Evolutionary conservation across 1,140 invertebrate genomes (phyloP), one percentile per base, ranked within the genome.

Genomic region (Kradibia gibbosae): DNA sequence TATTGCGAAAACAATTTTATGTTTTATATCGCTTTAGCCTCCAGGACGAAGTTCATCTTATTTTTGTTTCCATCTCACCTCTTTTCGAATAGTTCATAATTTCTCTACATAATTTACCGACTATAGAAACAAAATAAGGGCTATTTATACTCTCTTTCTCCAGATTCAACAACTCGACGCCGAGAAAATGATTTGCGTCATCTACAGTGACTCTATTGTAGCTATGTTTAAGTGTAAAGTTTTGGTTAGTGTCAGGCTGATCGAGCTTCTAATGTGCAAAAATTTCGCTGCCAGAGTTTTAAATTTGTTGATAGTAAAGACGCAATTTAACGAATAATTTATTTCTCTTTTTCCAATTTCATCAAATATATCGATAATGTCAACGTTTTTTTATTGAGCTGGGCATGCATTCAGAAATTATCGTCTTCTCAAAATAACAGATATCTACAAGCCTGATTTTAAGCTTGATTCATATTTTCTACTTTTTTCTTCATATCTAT

Each of bases 171-270:
- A 22, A 25, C n/a, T 70, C 55, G 62, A 75, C 75, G 73, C 25
- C 80, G 84, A 88, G 87, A 90, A 87, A 89, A 89, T 88, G 89
- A 90, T 89, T 85, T 84, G 86, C 86, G 88, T 90, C 88, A 89
- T 88, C 83, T 88, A 85, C 88, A 90, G 88, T 84, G 83, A 85
- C 74, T 82, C 78, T 7, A 5, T 1, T 28, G 11, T 60, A 13
- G 57, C 55, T 78, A 74, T 72, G 85, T 84, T n/a, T n/a, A 78
- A 87, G 87, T 80, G 78, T 10, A 80, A 80, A 70, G 79, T 81
- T 74, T 48, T 80, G 83, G 79, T 83, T 85, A 86, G 72, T 87
- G 84, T 86, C 86, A 85, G 84, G 83, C 85, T 83, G 81, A 75
- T 83, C 50, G 72, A 81, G 60, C 79, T 79, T 76, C 53, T 85